phyloP scores from a whole-genome alignment of 2,888 invertebrate species.

The Amblyteles armatorius region DNA sequence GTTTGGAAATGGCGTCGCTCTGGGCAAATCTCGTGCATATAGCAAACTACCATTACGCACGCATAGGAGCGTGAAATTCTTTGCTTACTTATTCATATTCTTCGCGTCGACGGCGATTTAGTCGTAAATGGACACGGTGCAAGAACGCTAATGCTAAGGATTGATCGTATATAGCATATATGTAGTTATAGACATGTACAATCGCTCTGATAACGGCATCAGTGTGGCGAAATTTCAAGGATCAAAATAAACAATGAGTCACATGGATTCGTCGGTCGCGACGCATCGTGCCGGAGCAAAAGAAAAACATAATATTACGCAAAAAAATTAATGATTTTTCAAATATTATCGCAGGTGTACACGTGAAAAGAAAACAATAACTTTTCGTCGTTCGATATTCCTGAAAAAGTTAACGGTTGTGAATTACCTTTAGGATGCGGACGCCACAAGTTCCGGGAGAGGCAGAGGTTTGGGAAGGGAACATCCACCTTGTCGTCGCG shows the following conservation, averaged over 20 bases:
- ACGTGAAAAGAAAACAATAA: too few species aligned
- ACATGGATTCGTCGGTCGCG: too few species aligned
- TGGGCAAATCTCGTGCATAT: neutral
- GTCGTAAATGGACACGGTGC: neutral
- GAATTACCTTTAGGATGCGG: neutral
- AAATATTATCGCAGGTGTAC: too few species aligned
- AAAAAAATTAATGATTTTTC: too few species aligned
- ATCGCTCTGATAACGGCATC: too few species aligned
- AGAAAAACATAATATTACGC: too few species aligned
- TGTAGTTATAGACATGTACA: too few species aligned
- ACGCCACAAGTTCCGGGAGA: neutral
- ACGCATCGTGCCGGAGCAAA: too few species aligned
- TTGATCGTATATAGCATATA: too few species aligned
- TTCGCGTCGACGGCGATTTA: neutral
- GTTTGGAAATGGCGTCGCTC: conserved; percentile 16
- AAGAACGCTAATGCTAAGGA: neutral
- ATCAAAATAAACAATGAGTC: too few species aligned
- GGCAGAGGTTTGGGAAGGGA: neutral
- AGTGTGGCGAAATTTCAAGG: too few species aligned
- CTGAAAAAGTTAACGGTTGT: neutral
- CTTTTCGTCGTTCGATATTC: neutral
- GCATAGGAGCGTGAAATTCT: neutral
- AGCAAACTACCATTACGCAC: neutral
- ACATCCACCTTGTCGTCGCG: neutral
- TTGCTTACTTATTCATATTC: neutral